Evolutionary conservation across 2,888 invertebrate genomes (phyloP), one percentile per base, ranked within the genome.

Genomic region (Cataglyphis altisquamis): DNA sequence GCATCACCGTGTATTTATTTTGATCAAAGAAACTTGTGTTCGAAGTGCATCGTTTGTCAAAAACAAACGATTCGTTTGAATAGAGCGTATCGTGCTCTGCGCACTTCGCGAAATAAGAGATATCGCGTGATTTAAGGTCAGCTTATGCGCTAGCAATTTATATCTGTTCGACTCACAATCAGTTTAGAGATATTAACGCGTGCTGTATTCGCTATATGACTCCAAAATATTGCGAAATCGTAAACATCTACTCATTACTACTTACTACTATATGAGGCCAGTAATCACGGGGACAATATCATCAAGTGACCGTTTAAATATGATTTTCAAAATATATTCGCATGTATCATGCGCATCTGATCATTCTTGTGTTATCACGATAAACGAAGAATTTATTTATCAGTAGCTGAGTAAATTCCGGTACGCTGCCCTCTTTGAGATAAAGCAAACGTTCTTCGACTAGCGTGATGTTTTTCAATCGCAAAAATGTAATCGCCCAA

Each of bases 381-480:
- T 80, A 80, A 72, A 80, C 45, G 60, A 32, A 9, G n/a, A 0
- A 10, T 25, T 6, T 25, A 25, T 77, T 80, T 80, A 72, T 80
- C 78, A 45, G 45, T 36, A 72, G 10, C 8, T 21, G 21, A 32
- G 57, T 57, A n/a, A 32, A 75, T 52, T 75, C 66, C n/a, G 39
- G 57, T 32, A 12, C 32, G 18, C 70, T 60, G 72, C 12, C 32
- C 72, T 60, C 32, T 45, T n/a, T 12, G n/a, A 39, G 70, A 72
- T 72, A 45, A 72, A 41, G 25, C 10, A 15, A 60, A 52, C n/a
- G n/a, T 52, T 52, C 15, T 36, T 32, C 25, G 25, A 52, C 2
- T n/a, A 48, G 6, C 48, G 57, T 12, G 41, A 67, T 12, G 39
- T 41, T 67, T 57, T 18, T 8, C 32, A 18, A 75, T 45, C 10